Conservation (phyloP, 1,140 invertebrate genomes). For the Drosophila virilis region DNA sequence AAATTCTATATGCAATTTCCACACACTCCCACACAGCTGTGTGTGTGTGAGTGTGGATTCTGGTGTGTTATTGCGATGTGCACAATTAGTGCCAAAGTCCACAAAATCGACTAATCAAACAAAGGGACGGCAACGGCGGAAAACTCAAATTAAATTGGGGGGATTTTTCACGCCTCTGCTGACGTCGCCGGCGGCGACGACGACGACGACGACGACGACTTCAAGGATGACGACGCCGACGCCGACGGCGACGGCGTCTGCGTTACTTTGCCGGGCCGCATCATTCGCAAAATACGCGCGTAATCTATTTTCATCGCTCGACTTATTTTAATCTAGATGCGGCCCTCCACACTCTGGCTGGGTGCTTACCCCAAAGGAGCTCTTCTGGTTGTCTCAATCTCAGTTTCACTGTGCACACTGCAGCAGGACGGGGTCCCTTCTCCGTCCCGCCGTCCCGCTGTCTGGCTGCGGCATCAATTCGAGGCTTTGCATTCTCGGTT, state of each 20-base stretch:
- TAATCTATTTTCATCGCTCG: constrained; percentile 73
- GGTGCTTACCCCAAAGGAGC: neutral
- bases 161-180: constrained; percentile 61
- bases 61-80: constrained; percentile 29
- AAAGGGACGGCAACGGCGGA: constrained; percentile 39
- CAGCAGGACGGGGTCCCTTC: constrained; percentile 15
- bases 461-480: constrained; percentile 42
- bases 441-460: neutral
- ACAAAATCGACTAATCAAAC: constrained; percentile 72
- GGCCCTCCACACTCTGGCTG: constrained; percentile 20
- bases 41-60: neutral
- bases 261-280: constrained; percentile 24
- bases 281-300: constrained; percentile 66
- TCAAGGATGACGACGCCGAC: neutral
- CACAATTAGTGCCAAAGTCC: constrained; percentile 68
- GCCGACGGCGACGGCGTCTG: constrained; percentile 17
- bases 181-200: constrained; percentile 10
- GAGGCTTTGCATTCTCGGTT: constrained; percentile 54
- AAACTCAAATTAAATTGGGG: constrained; percentile 65
- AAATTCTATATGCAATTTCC: constrained; percentile 43
- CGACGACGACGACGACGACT: constrained; percentile 6
- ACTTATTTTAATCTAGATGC: constrained; percentile 69
- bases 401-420: constrained; percentile 17
- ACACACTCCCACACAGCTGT: constrained; percentile 5
- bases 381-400: constrained; percentile 11